Percentiles rank a stretch among this genome's conserved stretches.
These are phyloP conservation scores for Dryobotodes eremita DNA, from an alignment of 2,888 invertebrate genomes.

Conservation along the genomic window DNA sequence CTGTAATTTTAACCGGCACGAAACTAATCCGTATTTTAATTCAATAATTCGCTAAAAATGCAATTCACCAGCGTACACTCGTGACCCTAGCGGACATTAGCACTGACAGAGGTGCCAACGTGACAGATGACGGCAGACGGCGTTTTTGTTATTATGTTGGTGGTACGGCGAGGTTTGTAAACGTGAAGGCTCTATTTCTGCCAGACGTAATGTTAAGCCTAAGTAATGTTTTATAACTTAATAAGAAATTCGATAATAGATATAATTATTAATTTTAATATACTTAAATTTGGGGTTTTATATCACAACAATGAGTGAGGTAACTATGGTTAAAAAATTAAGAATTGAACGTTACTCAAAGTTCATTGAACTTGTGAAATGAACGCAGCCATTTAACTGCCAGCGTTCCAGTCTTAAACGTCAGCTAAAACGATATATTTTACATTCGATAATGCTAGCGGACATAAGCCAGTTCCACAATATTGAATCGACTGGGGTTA, in stretches of 20 bases:
- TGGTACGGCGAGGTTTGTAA: neutral
- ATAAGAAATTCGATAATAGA: neutral
- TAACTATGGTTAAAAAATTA: fast-evolving
- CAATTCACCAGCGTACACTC: slow-evolving; percentile 79
- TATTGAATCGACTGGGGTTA: too few species aligned
- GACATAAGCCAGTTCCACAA: neutral
- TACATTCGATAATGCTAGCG: neutral
- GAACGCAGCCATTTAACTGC: slow-evolving; percentile 28
- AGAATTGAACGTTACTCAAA: neutral
- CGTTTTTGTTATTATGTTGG: slow-evolving; percentile 61
- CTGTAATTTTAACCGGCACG: slow-evolving; percentile 62
- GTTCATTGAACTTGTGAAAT: slow-evolving; percentile 21
- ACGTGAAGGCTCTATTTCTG: slow-evolving; percentile 7
- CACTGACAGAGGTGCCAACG: slow-evolving; percentile 84
- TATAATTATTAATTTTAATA: neutral
- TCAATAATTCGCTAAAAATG: slow-evolving; percentile 65
- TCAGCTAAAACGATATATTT: neutral
- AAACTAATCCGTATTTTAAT: slow-evolving; percentile 65
- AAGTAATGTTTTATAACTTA: too few species aligned
- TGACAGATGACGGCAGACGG: slow-evolving; percentile 56
- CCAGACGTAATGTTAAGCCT: too few species aligned
- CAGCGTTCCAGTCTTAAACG: slow-evolving; percentile 20
- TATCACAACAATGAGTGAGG: neutral
- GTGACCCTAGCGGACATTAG: slow-evolving; percentile 88
- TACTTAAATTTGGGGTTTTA: neutral